Conservation (phyloP, 2,888 invertebrate genomes). For the Eretmocerus hayati region DNA sequence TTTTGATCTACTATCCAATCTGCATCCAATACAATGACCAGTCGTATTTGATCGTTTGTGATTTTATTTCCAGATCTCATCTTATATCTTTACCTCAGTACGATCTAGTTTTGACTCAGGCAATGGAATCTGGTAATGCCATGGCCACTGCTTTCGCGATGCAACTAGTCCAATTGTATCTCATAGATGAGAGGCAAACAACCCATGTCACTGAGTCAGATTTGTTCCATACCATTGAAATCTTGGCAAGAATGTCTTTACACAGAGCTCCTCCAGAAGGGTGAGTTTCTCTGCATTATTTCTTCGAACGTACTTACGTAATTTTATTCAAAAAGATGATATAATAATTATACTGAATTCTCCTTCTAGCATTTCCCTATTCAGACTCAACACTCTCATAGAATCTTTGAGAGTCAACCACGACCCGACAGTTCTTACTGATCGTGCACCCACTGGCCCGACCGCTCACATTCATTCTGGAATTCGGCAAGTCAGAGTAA, state of each 20-base stretch:
- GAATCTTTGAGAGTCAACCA: slow-evolving; percentile 72
- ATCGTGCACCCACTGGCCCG: slow-evolving; percentile 71
- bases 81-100: slow-evolving; percentile 60
- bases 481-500: slow-evolving; percentile 73
- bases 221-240: slow-evolving; percentile 79
- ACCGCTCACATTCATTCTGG: slow-evolving; percentile 90
- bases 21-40: too few relatives aligned
- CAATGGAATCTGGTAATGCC: slow-evolving; percentile 79
- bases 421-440: slow-evolving; percentile 68
- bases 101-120: slow-evolving; percentile 73
- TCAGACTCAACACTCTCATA: slow-evolving; percentile 64
- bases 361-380: slow-evolving; percentile 36
- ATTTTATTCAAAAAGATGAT: too few relatives aligned
- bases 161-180: slow-evolving; percentile 80
- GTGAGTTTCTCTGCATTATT: slow-evolving; percentile 37
- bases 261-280: slow-evolving; percentile 76
- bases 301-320: not conserved
- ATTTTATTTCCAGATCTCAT: slow-evolving; percentile 43
- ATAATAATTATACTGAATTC: too few relatives aligned
- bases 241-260: slow-evolving; percentile 68
- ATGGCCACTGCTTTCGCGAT: slow-evolving; percentile 84
- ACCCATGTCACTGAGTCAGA: slow-evolving; percentile 76
- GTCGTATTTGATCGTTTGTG: too few relatives aligned
- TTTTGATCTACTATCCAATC: too few relatives aligned
- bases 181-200: slow-evolving; percentile 76